A percentile compares a stretch with the other conserved stretches of the same genome.
Evolutionary conservation across 2,888 invertebrate species (phyloP).

Genomic region (Blastobasis adustella): DNA sequence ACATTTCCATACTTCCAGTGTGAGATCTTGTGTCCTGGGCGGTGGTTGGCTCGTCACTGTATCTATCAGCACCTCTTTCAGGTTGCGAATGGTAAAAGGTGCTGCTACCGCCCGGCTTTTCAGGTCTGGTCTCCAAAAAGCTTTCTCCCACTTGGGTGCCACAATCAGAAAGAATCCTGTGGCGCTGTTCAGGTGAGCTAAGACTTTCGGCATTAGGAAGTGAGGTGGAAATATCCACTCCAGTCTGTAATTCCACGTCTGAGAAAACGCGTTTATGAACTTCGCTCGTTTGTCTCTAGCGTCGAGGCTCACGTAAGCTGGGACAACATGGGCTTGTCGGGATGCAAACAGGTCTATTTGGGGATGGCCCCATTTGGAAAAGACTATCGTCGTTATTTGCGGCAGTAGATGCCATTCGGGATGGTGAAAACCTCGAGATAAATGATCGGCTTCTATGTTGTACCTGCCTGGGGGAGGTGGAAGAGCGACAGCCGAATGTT

Average conservation of each 20-base stretch:
- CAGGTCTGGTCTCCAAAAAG: slow-evolving; percentile 13
- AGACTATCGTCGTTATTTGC: background rate
- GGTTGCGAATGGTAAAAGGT: slow-evolving; percentile 9
- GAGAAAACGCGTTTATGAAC: slow-evolving; percentile 1
- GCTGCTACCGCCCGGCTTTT: slow-evolving; percentile 6
- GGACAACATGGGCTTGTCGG: background rate
- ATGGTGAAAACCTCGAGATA: background rate
- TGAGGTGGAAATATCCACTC: slow-evolving; percentile 14
- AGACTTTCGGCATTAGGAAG: slow-evolving; percentile 7
- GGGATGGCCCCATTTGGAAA: background rate
- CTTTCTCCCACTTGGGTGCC: slow-evolving; percentile 11
- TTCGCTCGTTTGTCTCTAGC: background rate
- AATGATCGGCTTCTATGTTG: background rate
- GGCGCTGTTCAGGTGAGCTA: slow-evolving; percentile 7
- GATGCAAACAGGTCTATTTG: background rate
- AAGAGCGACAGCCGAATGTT: background rate
- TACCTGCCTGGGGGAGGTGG: background rate
- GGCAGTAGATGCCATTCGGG: background rate
- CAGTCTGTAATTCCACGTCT: slow-evolving; percentile 5
- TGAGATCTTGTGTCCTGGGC: slow-evolving; percentile 7
- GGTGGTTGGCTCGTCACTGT: slow-evolving; percentile 9
- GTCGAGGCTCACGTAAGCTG: background rate
- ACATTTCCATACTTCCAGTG: slow-evolving; percentile 15
- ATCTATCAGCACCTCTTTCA: slow-evolving; percentile 11
- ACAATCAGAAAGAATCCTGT: slow-evolving; percentile 13